Evolutionary conservation across 2,888 invertebrate species (phyloP), one percentile per base, ranked within the genome.

Genomic region (Antheraea assamensis): DNA sequence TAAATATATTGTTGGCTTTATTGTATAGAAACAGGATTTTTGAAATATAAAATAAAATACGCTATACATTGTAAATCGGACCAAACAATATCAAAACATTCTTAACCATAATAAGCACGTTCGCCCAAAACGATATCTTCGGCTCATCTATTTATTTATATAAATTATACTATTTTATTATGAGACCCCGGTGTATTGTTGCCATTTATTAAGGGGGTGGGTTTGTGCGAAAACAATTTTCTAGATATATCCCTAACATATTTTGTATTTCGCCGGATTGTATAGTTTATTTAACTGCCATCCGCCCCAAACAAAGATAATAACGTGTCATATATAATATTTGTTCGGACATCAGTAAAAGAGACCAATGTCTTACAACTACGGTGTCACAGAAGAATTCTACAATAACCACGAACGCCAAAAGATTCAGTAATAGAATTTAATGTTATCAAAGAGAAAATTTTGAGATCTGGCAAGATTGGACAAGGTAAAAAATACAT

Each of bases 101-200:
- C 85, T 85, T 81, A 82, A 82, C 78, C 79, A 81, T 87, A 91
- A 89, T 90, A 89, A 87, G 87, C 91, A 92, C 91, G 91, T 91
- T 80, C 85, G 75, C 83, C 80, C 81, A 87, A 91, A 90, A 89
- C 88, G 90, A 86, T 90, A 87, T 88, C 84, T 85, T 82, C 81
- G 83, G 84, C 84, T 86, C 86, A 84, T 87, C 83, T 83, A 82
- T 85, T 86, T 87, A 86, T 87, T 86, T 86, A 84, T 83, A 80
- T 81, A 80, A 77, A 52, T 64, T 71, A 71, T 73, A 71, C 71
- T 73, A 74, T 74, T 74, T 73, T 74, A 71, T 74, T 74, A 74
- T 71, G 64, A 66, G 71, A 66, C 74, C 74, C 73, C 64, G 66
- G 71, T 42, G 66, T 74, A 66, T 66, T 74, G 71, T 74, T 71